These are phyloP conservation scores for Silurus lanzhouensis DNA, from an alignment of 2,797 vertebrate genomes.

Conservation along the genomic window DNA sequence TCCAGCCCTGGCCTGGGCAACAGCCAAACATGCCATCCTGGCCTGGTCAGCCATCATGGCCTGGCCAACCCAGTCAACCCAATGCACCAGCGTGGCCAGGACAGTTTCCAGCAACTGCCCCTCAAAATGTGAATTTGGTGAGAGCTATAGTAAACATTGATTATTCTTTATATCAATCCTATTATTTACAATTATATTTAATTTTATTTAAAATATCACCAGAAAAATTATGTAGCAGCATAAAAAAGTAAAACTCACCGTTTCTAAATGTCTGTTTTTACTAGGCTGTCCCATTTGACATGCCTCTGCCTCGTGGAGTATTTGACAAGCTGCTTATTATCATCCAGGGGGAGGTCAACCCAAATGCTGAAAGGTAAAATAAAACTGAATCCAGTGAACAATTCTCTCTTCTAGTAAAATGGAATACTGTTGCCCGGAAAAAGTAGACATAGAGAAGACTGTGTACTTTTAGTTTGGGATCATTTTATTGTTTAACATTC, in stretches of 20 bases:
- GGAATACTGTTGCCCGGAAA: background rate
- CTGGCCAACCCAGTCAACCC: conserved; percentile 46
- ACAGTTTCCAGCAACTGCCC: conserved; percentile 40
- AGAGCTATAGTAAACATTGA: conserved; percentile 9
- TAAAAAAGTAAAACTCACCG: background rate
- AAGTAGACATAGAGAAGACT: background rate
- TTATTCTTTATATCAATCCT: background rate
- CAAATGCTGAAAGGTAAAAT: conserved; percentile 51
- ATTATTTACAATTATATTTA: background rate
- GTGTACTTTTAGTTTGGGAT: background rate
- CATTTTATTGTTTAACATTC: background rate
- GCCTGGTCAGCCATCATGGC: conserved; percentile 42
- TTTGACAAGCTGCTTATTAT: conserved; percentile 62
- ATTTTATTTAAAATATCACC: background rate
- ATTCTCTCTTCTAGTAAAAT: background rate
- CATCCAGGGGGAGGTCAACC: conserved; percentile 53
- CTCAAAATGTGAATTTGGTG: conserved; percentile 50
- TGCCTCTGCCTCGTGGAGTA: conserved; percentile 50
- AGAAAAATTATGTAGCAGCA: background rate
- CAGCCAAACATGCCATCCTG: conserved; percentile 24
- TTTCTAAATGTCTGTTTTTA: background rate
- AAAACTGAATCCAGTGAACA: background rate
- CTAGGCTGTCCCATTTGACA: conserved; percentile 59
- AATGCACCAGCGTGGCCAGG: conserved; percentile 50
- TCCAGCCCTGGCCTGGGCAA: conserved; percentile 34